Evolutionary conservation across 92 coral and sea anemone species (phyloP), one percentile per base, ranked within the genome.

Genomic region (Montipora capitata): DNA sequence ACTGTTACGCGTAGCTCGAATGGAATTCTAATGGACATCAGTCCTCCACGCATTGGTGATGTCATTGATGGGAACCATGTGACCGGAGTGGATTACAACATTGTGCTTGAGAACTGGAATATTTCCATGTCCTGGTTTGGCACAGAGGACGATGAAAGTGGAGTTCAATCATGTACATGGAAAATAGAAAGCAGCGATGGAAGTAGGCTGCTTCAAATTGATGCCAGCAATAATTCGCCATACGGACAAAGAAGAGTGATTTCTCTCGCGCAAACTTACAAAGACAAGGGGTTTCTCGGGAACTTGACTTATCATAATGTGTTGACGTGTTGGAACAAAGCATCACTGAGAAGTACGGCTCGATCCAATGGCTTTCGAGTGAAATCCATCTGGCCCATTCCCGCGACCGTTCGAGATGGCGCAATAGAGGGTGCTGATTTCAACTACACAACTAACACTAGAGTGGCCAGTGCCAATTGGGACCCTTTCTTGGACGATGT

Each of bases 341-440:
- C 99, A 6, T 92, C 91, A 14, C 54, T 91, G 68, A 67, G 65
- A 4, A 73, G 80, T 2, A 78, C 82, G 12, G 75, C 90, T 40
- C 94, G 92, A 58, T 96, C 99, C 20, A 94, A 98, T 85, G 99
- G 99, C 45, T 98, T 93, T 85, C 94, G 94, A 41, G 92, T 91
- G 7, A 95, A 87, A 42, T 85, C 94, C 40, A 74, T 87, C 74
- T 98, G 99, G 99, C 99, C 99, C 5, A 78, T 75, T n/a, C 94
- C 98, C 38, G 92, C 93, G 35, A 49, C 89, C 78, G 94, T 94
- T 62, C 79, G 94, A 38, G 94, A 94, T 82, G 99, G 99, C 2
- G 38, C 74, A 58, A 51, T 73, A 38, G 77, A 76, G n/a, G 83
- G 65, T 27, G 68, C 49, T 14, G 92, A 94, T 74, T 78, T 94